Percentiles rank a stretch among this genome's conserved stretches.
Conservation (phyloP, 1,140 invertebrate genomes). For the Amphibalanus amphitrite region DNA sequence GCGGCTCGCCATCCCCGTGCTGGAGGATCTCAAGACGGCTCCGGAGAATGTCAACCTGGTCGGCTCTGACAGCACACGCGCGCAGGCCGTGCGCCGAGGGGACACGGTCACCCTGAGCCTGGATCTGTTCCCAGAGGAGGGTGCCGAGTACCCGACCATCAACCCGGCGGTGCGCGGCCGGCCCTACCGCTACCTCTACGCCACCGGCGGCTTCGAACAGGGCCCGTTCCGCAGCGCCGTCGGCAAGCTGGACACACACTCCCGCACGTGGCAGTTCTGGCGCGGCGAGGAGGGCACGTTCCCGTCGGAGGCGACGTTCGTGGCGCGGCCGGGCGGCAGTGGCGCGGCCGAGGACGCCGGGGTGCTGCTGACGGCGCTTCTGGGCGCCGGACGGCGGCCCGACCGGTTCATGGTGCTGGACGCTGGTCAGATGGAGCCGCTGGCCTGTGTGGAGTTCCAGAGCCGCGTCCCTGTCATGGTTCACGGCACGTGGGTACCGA, state of each 20-base stretch:
- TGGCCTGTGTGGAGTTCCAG: not conserved
- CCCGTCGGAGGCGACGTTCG: conserved; percentile 11
- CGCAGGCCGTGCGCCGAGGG: conserved; percentile 9
- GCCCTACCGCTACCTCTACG: conserved; percentile 14
- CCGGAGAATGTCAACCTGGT: conserved; percentile 7
- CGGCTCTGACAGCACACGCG: not conserved
- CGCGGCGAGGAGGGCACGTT: conserved; percentile 10
- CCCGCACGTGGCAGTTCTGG: conserved; percentile 9
- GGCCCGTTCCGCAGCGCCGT: conserved; percentile 13
- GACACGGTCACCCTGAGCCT: conserved; percentile 7
- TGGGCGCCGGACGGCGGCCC: conserved; percentile 4
- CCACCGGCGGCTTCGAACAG: conserved; percentile 11
- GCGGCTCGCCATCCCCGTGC: conserved; percentile 23
- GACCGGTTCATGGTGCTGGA: conserved; percentile 14
- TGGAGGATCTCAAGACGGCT: conserved; percentile 17
- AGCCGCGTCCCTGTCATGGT: not conserved
- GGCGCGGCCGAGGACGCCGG: conserved; percentile 13
- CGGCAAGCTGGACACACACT: conserved; percentile 13
- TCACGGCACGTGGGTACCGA: not conserved
- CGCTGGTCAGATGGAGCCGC: conserved; percentile 12
- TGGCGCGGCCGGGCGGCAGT: conserved; percentile 4
- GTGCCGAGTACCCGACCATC: conserved; percentile 14
- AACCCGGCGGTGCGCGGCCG: conserved; percentile 6
- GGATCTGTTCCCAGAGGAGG: conserved; percentile 6
- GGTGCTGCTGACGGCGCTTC: conserved; percentile 10